phyloP scores from a whole-genome alignment of 2,888 invertebrate species.

The Amaurobius ferox region DNA sequence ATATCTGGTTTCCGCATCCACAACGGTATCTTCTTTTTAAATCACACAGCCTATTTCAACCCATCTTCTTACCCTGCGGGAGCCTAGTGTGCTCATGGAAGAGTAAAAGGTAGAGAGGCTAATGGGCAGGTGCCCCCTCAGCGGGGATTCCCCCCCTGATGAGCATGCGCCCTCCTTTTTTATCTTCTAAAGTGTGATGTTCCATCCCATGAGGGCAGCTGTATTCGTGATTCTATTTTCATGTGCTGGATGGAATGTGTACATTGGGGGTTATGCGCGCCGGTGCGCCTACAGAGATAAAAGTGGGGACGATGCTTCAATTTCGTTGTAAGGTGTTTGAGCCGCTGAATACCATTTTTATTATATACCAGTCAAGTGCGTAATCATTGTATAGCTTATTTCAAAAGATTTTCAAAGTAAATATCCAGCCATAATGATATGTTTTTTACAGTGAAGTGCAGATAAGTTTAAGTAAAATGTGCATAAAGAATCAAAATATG shows the following conservation, averaged over 20 bases:
- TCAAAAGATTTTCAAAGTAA: too few species aligned
- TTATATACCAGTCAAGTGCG: too few species aligned
- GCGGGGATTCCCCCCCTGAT: conserved; percentile 21
- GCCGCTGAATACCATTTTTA: too few species aligned
- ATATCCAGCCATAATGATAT: too few species aligned
- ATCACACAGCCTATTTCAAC: conserved; percentile 49
- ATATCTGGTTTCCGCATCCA: conserved; percentile 10
- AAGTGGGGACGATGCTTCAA: conserved; percentile 9
- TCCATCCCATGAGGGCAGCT: neutral
- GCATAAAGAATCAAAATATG: too few species aligned
- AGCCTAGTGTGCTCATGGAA: neutral
- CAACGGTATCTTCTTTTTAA: conserved; percentile 35
- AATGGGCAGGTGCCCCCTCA: conserved; percentile 45
- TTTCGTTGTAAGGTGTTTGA: neutral
- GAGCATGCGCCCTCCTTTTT: conserved; percentile 2
- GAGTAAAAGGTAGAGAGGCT: conserved; percentile 22
- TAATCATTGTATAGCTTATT: too few species aligned
- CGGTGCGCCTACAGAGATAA: neutral
- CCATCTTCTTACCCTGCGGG: conserved; percentile 36
- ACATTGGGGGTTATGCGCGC: neutral
- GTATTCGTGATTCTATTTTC: conserved; percentile 1
- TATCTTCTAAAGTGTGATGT: conserved; percentile 20
- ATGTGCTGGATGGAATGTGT: neutral
- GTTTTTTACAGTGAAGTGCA: too few species aligned
- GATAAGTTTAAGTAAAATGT: too few species aligned